Base-by-base conservation (phyloP, 2,797 vertebrate genomes). In the Halcyon leucocephala region DNA sequence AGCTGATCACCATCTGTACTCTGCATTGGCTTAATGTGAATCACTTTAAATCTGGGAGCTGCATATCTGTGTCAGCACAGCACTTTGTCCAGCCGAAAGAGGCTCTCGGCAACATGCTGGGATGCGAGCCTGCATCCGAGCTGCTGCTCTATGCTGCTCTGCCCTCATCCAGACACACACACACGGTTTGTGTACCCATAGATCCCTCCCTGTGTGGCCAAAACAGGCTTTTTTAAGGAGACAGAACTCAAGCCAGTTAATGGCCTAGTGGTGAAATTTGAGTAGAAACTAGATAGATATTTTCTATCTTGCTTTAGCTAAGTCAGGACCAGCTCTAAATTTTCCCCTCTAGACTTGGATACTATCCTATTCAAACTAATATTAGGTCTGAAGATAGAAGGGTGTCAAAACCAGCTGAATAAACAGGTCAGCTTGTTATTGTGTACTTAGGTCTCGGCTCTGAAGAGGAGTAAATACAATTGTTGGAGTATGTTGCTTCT, bases 331-430 rank as follows among this genome's bases (percentile, higher is more conserved):
- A 49, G 78, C 61, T 91, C 91, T 95, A 35, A 67, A 81, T 94
- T 82, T 85, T 89, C 72, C 69, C 49, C 44, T 82, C 81, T 87
- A 69, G 86, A 74, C 82, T 96, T 95, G 91, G 86, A 95, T 93
- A 64, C 78, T 93, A 2, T 89, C 96, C 91, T 93, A 29, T 95
- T 92, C 89, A 95, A 93, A 95, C 86, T 95, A 80, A 90, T 97
- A 92, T 61, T 86, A 94, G 88, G 74, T 78, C 81, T 86, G 94
- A 94, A 95, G 94, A 95, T 60, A 91, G 90, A 94, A 71, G 88
- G 74, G 79, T 92, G 93, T 97, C 94, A 95, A 95, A 95, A 92
- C 18, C 94, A 95, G 94, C 92, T 97, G 94, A 94, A 92, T 91
- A 93, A 93, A 91, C 91, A 92, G 86, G 37, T 88, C 82, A 77